Base-by-base conservation (phyloP, 1,140 invertebrate genomes). In the Ostrea edulis region DNA sequence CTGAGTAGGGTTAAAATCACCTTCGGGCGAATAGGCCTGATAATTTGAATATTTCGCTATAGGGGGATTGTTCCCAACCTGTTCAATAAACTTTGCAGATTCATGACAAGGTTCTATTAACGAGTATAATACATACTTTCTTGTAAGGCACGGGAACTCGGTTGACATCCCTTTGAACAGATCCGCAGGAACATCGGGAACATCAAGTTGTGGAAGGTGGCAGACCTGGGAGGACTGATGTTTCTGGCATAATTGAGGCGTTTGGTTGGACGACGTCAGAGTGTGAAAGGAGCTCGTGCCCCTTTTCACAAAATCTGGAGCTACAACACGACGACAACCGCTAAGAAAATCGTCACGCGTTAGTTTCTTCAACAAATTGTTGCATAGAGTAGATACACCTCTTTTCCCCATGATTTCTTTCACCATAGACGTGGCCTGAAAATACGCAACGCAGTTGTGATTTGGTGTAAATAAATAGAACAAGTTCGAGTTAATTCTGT, bases 101-200 rank as follows among this genome's bases (percentile, higher is more conserved):
- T n/a, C n/a, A n/a, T n/a, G n/a, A n/a, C n/a, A n/a, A n/a, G n/a
- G n/a, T n/a, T n/a, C n/a, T n/a, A n/a, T n/a, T n/a, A n/a, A n/a
- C n/a, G n/a, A n/a, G n/a, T n/a, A n/a, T n/a, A n/a, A 5, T 44
- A 17, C 20, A 29, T 90, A 94, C 93, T 91, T 92, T 92, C 91
- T 92, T 51, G 91, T 89, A 25, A 94, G 65, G 83, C 93, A 94
- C 2, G 93, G 93, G 84, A 94, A 94, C 54, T 91, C 91, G 35
- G 92, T 93, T 8, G 91, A 90, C 87, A 94, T 84, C 53, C 93
- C 93, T 85, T 90, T 91, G 58, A 92, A 94, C 68, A 54, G 29
- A 8, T 88, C 82, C 25, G 86, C 85, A 14, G 68, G 68, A 77
- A 12, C 14, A 14, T 87, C 85, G 14, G 90, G 91, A 25, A 90